These are phyloP conservation scores for Acanthaster planci DNA, from an alignment of 35 echinoderm and acorn worm genomes.

Conservation along the genomic window DNA sequence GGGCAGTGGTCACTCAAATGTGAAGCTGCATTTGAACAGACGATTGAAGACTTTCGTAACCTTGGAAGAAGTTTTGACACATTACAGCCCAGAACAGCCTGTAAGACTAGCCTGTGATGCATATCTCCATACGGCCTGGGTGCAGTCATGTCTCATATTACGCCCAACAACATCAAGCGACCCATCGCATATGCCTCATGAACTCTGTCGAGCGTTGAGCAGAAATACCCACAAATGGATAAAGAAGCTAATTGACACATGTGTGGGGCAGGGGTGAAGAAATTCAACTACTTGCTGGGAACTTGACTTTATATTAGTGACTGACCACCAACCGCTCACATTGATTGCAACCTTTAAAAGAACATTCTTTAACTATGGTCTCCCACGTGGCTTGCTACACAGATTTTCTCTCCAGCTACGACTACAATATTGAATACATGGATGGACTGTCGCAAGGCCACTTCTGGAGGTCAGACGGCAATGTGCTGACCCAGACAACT, in stretches of 20 bases:
- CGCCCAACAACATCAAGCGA: slow-evolving; percentile 50
- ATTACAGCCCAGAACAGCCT: slow-evolving; percentile 43
- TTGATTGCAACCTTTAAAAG: slow-evolving; percentile 41
- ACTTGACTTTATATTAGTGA: slow-evolving; percentile 49
- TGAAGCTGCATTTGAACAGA: slow-evolving; percentile 36
- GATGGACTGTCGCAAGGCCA: slow-evolving; percentile 41
- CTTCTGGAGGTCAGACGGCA: not conserved
- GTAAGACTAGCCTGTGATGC: slow-evolving; percentile 61
- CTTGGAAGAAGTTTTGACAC: slow-evolving; percentile 46
- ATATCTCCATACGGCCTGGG: too few species aligned
- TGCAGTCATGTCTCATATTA: slow-evolving; percentile 60
- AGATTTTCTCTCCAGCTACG: slow-evolving; percentile 3
- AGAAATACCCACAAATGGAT: slow-evolving; percentile 77
- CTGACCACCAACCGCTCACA: slow-evolving; percentile 57
- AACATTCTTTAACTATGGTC: too few species aligned
- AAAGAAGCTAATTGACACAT: slow-evolving; percentile 47
- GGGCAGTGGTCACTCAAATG: slow-evolving; percentile 51
- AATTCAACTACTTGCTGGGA: slow-evolving; percentile 62
- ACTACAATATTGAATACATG: slow-evolving; percentile 38
- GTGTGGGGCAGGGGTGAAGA: slow-evolving; percentile 55
- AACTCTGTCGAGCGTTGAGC: slow-evolving; percentile 46
- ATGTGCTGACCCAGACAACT: not conserved
- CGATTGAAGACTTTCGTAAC: slow-evolving; percentile 45
- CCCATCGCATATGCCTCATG: slow-evolving; percentile 73
- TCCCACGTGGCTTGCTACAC: slow-evolving; percentile 36